Base-by-base conservation (phyloP, 1,140 invertebrate genomes). In the Drosophila repletoides region DNA sequence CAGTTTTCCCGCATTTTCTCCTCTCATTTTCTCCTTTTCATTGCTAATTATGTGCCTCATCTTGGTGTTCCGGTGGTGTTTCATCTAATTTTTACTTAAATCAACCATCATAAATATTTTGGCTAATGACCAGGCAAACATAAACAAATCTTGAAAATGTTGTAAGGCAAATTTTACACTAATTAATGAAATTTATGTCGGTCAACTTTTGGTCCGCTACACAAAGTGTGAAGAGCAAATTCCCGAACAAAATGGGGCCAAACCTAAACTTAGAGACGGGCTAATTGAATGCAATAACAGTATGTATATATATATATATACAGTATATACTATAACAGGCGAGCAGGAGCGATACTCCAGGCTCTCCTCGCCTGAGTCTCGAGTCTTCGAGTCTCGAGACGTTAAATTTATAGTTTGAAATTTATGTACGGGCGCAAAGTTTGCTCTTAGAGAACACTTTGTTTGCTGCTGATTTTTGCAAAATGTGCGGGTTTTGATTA, bases 141-240 rank as follows among this genome's bases (percentile, higher is more conserved):
- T 77, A 64, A 77, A 73, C 63, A 79, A 79, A 73, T 77, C 74
- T 79, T 69, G 69, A 73, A 58, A 73, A 77, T 72, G 59, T 51
- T 60, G 45, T 52, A 40, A 49, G 33, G 14, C 31, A 60, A 64
- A 77, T 80, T 61, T 65, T 74, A 51, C 53, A 74, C 76, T 80
- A 80, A 80, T 79, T 79, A 79, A 80, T 71, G 60, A 80, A 79
- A 80, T 79, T 79, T 79, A 80, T 79, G 70, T 79, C 76, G 76
- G 76, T 79, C 76, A 79, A 74, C 70, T 80, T n/a, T 79, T 65
- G 41, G 49, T 51, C 17, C 48, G 21, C 10, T 66, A 34, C 52
- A 41, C 52, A 55, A 53, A 41, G 26, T 41, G n/a, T 17, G 19
- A 33, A 17, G 21, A 17, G 15, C 5, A 28, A 40, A 49, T 40